These are phyloP conservation scores for Sinella curviseta DNA, from an alignment of 1,140 invertebrate species.

Conservation along the genomic window DNA sequence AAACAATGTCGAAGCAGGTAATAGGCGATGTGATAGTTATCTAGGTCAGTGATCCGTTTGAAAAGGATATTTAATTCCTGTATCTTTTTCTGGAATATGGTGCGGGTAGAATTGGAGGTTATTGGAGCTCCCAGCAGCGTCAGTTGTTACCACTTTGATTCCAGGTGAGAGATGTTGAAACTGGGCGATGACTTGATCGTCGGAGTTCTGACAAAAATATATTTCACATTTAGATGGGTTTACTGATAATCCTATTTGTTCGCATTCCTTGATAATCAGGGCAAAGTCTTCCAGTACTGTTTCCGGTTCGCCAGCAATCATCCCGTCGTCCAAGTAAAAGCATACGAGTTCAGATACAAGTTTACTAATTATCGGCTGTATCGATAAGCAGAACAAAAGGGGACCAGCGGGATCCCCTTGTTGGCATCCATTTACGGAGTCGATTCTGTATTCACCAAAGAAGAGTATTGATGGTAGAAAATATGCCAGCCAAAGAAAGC, in stretches of 20 bases:
- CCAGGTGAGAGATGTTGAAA: neutral
- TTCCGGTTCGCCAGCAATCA: neutral
- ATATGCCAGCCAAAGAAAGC: neutral
- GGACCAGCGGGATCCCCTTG: constrained; percentile 15
- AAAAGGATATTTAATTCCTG: neutral
- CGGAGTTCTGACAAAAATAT: neutral
- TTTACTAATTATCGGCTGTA: neutral
- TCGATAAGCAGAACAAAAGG: neutral
- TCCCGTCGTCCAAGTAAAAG: constrained; percentile 12
- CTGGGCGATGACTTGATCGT: neutral
- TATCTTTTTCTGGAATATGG: neutral
- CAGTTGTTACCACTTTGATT: neutral
- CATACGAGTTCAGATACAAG: neutral
- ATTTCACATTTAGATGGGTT: constrained; percentile 20
- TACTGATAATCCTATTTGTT: neutral
- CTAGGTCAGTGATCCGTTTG: neutral
- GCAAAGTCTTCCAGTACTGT: neutral
- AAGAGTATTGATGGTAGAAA: neutral
- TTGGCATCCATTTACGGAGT: neutral
- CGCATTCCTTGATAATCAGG: neutral
- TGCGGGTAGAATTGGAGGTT: neutral
- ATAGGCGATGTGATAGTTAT: neutral
- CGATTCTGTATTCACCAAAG: neutral
- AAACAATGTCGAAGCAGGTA: neutral
- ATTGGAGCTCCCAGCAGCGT: neutral